Evolutionary conservation across 2,113 vertebrate genomes (phyloP), one percentile per base, ranked within the genome.

Genomic region (Thalassarche chlororhynchos): DNA sequence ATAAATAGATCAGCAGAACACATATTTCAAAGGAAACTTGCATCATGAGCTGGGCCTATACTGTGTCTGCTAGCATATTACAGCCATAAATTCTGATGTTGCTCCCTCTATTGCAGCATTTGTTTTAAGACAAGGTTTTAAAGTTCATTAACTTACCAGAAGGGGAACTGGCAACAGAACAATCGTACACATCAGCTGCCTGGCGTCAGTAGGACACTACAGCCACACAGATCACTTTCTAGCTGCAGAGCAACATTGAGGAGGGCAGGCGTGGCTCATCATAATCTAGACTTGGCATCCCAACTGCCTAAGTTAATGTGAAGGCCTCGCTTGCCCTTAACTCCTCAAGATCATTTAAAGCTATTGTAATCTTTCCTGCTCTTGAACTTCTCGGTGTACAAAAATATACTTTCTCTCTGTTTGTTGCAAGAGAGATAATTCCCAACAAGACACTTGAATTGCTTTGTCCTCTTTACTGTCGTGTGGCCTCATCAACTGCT

Each of bases 241-340:
- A 57, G n/a, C 52, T 62, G 28, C 46, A 51, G 58, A 61, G 15
- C 51, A 81, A n/a, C 10, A 9, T 4, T 28, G 46, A 61, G 28
- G 70, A 85, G n/a, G 10, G 31, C 57, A 76, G n/a, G 17, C 1
- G 1, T 26, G 24, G 52, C 32, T 89, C 1, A 0, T 29, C 40
- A 17, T 72, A 57, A n/a, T 3, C 36, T 60, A 46, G n/a, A 77
- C 32, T 38, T 44, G 18, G 42, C 61, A 62, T 34, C n/a, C 34
- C 18, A 69, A 3, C 44, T 74, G 78, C 32, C 26, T 40, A n/a
- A 68, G 8, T 55, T 44, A 55, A 44, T 9, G 14, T 16, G 21
- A 55, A 70, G 14, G 36, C 42, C 28, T 60, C 28, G 25, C 17
- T 81, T 60, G 17, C 32, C 32, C 14, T 76, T n/a, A 49, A 36